phyloP scores from a whole-genome alignment of 2,888 invertebrate genomes.

The Meghimatium bilineatum region DNA sequence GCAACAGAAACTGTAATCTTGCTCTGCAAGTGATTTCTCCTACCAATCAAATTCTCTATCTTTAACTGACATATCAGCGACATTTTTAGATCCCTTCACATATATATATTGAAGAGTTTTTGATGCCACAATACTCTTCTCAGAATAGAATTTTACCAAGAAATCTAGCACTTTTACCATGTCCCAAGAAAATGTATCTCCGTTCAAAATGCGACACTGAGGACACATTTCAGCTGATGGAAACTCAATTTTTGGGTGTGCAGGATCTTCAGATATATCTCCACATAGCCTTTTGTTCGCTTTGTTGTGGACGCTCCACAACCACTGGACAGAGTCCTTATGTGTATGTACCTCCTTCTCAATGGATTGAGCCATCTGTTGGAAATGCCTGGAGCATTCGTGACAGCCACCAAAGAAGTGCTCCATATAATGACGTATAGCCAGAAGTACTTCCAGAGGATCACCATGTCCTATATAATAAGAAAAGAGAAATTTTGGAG shows the following conservation, averaged over 20 bases:
- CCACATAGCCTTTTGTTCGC: constrained; percentile 92
- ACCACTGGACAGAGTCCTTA: constrained; percentile 89
- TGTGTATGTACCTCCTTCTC: constrained; percentile 84
- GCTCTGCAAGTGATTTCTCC: constrained; percentile 64
- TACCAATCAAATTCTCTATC: constrained; percentile 66
- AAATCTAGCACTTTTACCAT: constrained; percentile 60
- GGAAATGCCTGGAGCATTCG: constrained; percentile 92
- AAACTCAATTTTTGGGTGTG: constrained; percentile 91
- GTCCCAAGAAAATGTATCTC: constrained; percentile 54
- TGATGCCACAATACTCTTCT: constrained; percentile 52
- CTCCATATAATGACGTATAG: constrained; percentile 83
- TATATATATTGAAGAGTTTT: neutral
- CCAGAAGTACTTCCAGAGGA: constrained; percentile 59
- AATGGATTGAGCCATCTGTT: constrained; percentile 86
- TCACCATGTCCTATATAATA: constrained; percentile 38
- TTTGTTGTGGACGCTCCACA: constrained; percentile 93
- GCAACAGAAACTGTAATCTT: constrained; percentile 59
- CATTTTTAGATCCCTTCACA: neutral
- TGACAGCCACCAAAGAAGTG: constrained; percentile 96
- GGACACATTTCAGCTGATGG: constrained; percentile 85
- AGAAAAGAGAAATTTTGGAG: neutral
- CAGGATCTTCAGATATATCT: constrained; percentile 91
- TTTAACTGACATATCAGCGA: neutral
- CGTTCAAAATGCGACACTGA: constrained; percentile 57
- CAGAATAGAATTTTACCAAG: constrained; percentile 63